These are phyloP conservation scores for Sesamia nonagrioides DNA, from an alignment of 1,140 invertebrate species.

Conservation along the genomic window DNA sequence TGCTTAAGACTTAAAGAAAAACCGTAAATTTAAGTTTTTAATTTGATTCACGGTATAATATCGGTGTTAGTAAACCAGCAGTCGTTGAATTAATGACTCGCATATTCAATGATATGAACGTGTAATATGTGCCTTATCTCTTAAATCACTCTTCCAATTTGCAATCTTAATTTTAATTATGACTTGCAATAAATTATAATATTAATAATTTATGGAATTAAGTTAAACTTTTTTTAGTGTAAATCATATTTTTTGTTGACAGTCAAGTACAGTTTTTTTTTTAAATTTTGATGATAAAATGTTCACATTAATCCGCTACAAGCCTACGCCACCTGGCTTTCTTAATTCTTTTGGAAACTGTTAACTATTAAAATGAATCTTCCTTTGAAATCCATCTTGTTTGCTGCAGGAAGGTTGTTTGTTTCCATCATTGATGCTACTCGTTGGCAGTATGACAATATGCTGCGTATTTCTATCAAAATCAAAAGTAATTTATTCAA, in stretches of 20 bases:
- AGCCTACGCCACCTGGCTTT: no score
- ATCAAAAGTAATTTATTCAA: no score
- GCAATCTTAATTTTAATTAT: conserved; percentile 43
- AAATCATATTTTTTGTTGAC: not conserved
- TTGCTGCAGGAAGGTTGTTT: no score
- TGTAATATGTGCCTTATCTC: conserved; percentile 23
- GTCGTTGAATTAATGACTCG: conserved; percentile 22
- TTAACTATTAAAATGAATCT: no score
- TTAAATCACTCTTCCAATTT: conserved; percentile 20
- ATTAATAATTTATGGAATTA: conserved; percentile 22
- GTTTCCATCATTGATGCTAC: no score
- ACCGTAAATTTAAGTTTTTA: not conserved
- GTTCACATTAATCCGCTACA: no score
- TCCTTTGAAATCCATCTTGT: no score
- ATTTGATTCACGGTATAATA: not conserved
- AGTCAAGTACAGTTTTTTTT: not conserved
- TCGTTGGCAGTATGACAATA: no score
- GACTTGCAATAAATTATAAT: conserved; percentile 28
- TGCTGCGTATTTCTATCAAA: no score
- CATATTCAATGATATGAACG: not conserved
- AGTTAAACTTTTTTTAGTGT: conserved; percentile 2
- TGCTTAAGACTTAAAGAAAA: no score
- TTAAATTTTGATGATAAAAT: not conserved
- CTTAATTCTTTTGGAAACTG: no score
- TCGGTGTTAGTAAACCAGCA: conserved; percentile 16